Evolutionary conservation across 2,113 vertebrate genomes (phyloP).

Genomic region (Nettapus auritus): DNA sequence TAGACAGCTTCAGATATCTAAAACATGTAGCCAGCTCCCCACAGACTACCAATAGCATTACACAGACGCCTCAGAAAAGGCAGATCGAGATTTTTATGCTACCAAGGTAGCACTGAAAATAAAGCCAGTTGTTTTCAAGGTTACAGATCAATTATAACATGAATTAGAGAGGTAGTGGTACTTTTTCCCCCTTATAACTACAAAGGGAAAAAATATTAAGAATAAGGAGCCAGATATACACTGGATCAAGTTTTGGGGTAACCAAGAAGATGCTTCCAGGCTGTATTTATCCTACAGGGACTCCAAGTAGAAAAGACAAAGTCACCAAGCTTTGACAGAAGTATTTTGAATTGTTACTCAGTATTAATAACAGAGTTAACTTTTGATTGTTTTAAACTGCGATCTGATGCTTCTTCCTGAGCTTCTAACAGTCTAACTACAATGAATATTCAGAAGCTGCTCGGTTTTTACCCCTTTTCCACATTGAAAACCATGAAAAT

Average conservation of each 20-base stretch:
- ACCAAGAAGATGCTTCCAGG: not conserved
- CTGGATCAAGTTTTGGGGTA: not conserved
- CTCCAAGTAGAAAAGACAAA: not conserved
- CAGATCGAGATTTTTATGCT: not conserved
- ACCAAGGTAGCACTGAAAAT: not conserved
- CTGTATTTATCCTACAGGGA: not conserved
- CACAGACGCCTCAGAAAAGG: not conserved
- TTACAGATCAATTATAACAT: not conserved
- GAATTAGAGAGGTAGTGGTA: not conserved
- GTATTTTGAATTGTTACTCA: not conserved
- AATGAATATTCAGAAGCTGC: not conserved
- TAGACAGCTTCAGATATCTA: not conserved
- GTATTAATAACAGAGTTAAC: not conserved
- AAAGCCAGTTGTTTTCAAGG: not conserved
- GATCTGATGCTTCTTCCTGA: not conserved
- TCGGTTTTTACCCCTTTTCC: not conserved
- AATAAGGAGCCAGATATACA: not conserved
- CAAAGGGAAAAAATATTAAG: not conserved
- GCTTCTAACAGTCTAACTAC: not conserved
- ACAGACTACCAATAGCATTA: not conserved
- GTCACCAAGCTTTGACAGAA: not conserved
- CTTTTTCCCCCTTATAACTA: not conserved
- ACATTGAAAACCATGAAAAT: not conserved
- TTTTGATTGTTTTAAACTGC: not conserved
- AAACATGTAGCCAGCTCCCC: not conserved